Conservation (phyloP, 2,113 vertebrate genomes). For the Myotis lucifugus region DNA sequence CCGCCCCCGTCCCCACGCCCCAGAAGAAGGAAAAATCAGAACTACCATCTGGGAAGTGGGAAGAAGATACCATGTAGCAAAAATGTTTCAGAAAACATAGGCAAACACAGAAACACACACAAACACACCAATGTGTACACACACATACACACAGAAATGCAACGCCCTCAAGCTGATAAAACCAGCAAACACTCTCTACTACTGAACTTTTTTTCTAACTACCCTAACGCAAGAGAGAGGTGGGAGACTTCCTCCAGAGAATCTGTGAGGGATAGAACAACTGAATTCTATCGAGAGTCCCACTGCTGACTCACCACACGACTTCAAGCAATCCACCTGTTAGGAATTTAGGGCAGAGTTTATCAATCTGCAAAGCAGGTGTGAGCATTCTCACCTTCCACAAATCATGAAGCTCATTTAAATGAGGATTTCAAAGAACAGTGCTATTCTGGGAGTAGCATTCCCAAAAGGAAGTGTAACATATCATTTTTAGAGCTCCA, state of each 20-base stretch:
- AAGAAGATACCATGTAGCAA: slow-evolving; percentile 84
- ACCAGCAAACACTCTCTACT: neutral
- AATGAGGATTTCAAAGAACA: slow-evolving; percentile 79
- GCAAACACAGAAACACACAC: slow-evolving; percentile 81
- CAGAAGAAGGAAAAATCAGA: slow-evolving; percentile 65
- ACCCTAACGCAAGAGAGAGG: neutral
- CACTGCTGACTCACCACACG: slow-evolving; percentile 59
- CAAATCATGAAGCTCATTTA: slow-evolving; percentile 70
- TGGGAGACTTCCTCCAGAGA: neutral
- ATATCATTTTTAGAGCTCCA: slow-evolving; percentile 72
- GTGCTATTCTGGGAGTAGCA: slow-evolving; percentile 71
- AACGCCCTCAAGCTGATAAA: slow-evolving; percentile 49
- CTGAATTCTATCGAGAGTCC: neutral
- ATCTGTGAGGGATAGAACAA: neutral
- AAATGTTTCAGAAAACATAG: slow-evolving; percentile 84
- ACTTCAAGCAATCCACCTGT: slow-evolving; percentile 80
- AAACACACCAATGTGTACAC: slow-evolving; percentile 71
- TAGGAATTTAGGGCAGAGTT: slow-evolving; percentile 61
- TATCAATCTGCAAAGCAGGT: slow-evolving; percentile 78
- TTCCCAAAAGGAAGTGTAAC: slow-evolving; percentile 60
- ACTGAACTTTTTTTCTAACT: neutral
- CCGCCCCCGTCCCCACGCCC: neutral
- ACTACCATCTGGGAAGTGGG: slow-evolving; percentile 87
- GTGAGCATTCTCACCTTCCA: slow-evolving; percentile 76
- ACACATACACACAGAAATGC: slow-evolving; percentile 15